phyloP scores from a whole-genome alignment of 2,888 invertebrate genomes.

The Pachymerium ferrugineum region DNA sequence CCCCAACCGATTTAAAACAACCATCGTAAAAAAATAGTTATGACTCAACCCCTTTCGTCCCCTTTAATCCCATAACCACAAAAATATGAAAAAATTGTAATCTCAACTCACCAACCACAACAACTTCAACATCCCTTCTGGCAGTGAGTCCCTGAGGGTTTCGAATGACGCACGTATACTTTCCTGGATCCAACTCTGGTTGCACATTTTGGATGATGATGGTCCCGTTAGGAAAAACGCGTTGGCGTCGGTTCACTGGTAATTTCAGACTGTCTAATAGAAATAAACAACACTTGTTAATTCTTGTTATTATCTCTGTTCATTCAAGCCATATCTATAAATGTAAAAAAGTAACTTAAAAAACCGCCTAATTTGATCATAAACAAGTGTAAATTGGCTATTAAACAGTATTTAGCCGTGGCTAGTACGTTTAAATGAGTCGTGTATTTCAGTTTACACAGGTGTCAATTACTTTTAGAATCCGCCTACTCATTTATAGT shows the following conservation, averaged over 20 bases:
- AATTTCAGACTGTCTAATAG: constrained; percentile 66
- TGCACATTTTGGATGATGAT: constrained; percentile 92
- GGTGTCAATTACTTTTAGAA: no score
- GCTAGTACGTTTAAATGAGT: no score
- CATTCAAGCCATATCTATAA: no score
- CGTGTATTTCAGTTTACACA: no score
- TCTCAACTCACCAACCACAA: constrained; percentile 89
- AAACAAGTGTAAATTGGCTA: neutral
- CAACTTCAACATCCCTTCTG: constrained; percentile 79
- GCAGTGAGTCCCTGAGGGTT: constrained; percentile 87
- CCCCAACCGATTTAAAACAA: neutral
- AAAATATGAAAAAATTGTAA: neutral
- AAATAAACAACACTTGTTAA: no score
- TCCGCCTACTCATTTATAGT: no score
- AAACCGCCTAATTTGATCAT: no score
- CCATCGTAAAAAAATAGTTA: neutral
- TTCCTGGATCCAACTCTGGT: constrained; percentile 84
- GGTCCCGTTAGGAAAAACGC: constrained; percentile 87
- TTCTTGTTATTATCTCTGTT: no score
- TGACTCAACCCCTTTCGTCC: neutral
- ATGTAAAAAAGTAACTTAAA: no score
- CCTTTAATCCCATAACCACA: neutral
- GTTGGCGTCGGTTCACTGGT: constrained; percentile 91
- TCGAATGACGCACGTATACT: constrained; percentile 88
- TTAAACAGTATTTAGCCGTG: neutral